A percentile compares a stretch with the other conserved stretches of the same genome.
Conservation (phyloP, 2,113 vertebrate genomes). For the Alethe diademata region DNA sequence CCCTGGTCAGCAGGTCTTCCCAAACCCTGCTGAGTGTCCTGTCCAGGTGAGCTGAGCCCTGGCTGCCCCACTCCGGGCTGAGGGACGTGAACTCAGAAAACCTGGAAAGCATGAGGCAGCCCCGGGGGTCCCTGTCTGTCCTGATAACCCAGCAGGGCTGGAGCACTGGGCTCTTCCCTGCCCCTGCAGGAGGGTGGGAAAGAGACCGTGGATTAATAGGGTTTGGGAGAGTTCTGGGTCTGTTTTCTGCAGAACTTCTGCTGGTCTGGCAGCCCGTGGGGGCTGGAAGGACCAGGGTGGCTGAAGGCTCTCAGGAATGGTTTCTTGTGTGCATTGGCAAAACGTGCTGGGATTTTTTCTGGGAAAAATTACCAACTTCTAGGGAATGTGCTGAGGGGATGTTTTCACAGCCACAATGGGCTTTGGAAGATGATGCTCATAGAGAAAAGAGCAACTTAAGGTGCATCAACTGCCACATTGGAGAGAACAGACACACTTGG, state of each 20-base stretch:
- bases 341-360: background rate
- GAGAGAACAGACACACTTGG: background rate
- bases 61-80: accelerated
- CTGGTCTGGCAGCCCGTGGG: background rate
- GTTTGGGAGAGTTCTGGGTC: accelerated
- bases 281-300: background rate
- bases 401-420: background rate
- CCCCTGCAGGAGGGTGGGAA: background rate
- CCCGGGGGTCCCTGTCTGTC: background rate
- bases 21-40: background rate
- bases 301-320: background rate
- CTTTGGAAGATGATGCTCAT: accelerated
- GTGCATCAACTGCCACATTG: background rate
- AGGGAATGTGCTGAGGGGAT: background rate
- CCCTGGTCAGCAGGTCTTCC: background rate
- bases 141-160: background rate
- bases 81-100: background rate
- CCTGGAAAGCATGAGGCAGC: background rate
- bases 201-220: accelerated
- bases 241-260: background rate
- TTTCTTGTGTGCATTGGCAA: background rate
- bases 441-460: background rate
- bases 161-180: accelerated
- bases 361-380: background rate
- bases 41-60: background rate